phyloP scores from a whole-genome alignment of 2,113 vertebrate species.

The Eulemur rufifrons region DNA sequence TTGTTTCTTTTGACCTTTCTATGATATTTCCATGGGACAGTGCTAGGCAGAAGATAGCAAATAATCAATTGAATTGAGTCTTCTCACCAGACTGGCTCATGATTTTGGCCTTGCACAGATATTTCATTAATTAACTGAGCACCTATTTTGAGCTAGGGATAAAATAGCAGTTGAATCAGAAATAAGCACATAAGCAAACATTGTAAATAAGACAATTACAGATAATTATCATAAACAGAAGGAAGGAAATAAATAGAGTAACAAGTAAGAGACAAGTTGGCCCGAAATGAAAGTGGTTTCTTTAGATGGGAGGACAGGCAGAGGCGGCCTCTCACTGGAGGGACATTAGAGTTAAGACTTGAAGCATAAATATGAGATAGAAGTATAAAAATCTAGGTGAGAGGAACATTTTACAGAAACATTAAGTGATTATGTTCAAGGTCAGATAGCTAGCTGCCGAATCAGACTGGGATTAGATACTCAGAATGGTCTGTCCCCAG shows the following conservation, averaged over 20 bases:
- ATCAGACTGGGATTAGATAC: neutral
- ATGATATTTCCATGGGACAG: neutral
- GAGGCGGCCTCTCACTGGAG: neutral
- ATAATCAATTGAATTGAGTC: neutral
- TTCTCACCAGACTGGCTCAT: neutral
- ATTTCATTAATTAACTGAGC: conserved; percentile 18
- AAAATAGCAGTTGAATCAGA: neutral
- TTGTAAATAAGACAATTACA: conserved; percentile 32
- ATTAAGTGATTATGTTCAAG: neutral
- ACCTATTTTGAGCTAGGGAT: neutral
- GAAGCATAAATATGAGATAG: neutral
- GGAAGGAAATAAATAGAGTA: neutral
- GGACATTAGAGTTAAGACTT: neutral
- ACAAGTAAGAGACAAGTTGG: neutral
- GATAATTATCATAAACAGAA: conserved; percentile 20
- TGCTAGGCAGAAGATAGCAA: neutral
- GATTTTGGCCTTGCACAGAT: neutral
- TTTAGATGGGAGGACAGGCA: neutral
- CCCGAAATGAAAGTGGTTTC: neutral
- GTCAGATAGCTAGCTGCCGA: neutral
- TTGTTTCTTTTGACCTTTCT: neutral
- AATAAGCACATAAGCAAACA: neutral
- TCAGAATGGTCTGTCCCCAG: neutral
- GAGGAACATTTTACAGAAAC: neutral
- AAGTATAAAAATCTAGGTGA: neutral